Conservation (phyloP, 1,140 invertebrate genomes). For the Prorops nasuta region DNA sequence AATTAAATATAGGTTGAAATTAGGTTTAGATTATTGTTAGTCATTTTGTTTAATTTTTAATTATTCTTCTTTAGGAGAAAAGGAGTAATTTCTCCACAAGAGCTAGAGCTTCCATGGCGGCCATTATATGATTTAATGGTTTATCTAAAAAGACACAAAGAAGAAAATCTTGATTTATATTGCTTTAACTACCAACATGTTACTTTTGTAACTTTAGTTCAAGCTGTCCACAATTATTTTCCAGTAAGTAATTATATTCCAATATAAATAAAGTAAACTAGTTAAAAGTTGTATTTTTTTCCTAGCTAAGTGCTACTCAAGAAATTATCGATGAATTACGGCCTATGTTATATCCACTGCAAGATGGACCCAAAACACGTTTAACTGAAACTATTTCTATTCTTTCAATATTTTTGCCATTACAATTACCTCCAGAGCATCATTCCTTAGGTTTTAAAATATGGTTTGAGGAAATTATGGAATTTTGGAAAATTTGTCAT, state of each 20-base stretch:
- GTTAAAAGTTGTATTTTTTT: conserved; percentile 17
- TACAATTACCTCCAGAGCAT: conserved; percentile 64
- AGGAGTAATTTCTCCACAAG: conserved; percentile 73
- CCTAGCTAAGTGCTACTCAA: conserved; percentile 65
- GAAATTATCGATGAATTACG: conserved; percentile 86
- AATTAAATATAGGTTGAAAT: not conserved
- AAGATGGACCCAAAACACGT: conserved; percentile 54
- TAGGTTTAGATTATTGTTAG: not conserved
- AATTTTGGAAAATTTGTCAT: conserved; percentile 73
- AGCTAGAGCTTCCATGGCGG: conserved; percentile 81
- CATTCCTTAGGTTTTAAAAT: conserved; percentile 67
- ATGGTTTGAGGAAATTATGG: conserved; percentile 84
- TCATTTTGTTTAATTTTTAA: not conserved
- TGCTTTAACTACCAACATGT: no score
- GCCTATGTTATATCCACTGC: conserved; percentile 74
- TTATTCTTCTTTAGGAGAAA: conserved; percentile 65
- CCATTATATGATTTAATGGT: conserved; percentile 75
- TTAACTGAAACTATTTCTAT: conserved; percentile 60
- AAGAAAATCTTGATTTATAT: conserved; percentile 54
- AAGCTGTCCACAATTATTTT: conserved; percentile 49
- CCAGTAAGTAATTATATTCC: conserved; percentile 45
- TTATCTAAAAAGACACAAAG: conserved; percentile 52
- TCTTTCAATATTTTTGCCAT: conserved; percentile 77
- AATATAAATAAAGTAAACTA: no score
- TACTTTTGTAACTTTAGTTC: no score